A percentile compares a stretch with the other conserved stretches of the same genome.
Conservation (phyloP, 2,113 vertebrate species). For the Sisor rabdophorus region DNA sequence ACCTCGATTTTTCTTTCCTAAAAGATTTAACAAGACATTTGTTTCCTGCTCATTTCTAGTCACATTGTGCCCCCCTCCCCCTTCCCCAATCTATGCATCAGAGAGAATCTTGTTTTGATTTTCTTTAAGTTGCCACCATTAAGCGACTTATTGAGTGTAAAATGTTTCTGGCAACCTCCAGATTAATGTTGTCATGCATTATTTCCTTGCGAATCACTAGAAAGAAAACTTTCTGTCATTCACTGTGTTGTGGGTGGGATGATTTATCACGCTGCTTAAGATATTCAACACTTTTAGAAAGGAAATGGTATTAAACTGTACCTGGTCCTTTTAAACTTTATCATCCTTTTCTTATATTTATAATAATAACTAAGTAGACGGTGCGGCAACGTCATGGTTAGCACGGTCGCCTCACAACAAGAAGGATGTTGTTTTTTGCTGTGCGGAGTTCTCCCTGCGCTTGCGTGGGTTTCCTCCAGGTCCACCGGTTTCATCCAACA, state of each 20-base stretch:
- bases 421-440: too few species aligned
- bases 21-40: background rate
- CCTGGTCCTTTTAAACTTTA: too few species aligned
- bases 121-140: constrained; percentile 11
- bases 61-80: background rate
- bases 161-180: constrained; percentile 47
- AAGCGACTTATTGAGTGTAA: constrained; percentile 15
- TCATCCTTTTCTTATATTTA: too few species aligned
- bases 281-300: background rate
- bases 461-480: too few species aligned
- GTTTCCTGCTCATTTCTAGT: background rate
- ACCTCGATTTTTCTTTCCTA: too few species aligned
- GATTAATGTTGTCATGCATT: background rate
- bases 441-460: too few species aligned
- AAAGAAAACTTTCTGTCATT: background rate
- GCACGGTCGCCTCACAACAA: too few species aligned
- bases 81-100: background rate
- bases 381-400: too few species aligned
- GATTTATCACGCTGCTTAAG: constrained; percentile 7
- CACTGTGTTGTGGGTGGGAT: background rate
- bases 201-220: background rate
- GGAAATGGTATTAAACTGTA: background rate
- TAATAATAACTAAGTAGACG: too few species aligned
- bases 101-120: background rate
- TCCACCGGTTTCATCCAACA: too few species aligned